phyloP scores from a whole-genome alignment of 2,888 invertebrate species.

The Meta bourneti region DNA sequence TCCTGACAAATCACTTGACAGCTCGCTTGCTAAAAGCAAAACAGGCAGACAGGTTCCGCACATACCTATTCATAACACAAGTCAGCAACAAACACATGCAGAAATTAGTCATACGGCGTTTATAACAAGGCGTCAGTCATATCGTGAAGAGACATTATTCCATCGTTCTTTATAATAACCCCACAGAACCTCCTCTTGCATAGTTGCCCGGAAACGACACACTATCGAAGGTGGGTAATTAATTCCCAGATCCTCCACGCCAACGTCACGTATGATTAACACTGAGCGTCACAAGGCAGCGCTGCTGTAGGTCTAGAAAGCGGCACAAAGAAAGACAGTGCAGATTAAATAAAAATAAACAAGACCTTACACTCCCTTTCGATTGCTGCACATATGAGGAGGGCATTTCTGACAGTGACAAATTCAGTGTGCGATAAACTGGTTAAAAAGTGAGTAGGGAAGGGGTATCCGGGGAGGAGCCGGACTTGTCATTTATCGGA shows the following conservation, averaged over 20 bases:
- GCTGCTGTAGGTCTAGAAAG: slow-evolving; percentile 43
- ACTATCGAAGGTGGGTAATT: slow-evolving; percentile 11
- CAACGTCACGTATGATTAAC: slow-evolving; percentile 31
- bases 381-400: slow-evolving; percentile 19
- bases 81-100: no score
- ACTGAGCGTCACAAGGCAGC: background rate
- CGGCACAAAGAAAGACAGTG: slow-evolving; percentile 4
- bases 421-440: slow-evolving; percentile 48
- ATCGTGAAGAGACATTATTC: slow-evolving; percentile 2
- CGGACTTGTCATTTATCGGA: background rate
- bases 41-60: no score
- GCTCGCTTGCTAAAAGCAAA: no score
- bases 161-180: background rate
- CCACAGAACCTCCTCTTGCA: no score
- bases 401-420: slow-evolving; percentile 52
- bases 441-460: slow-evolving; percentile 15
- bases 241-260: background rate
- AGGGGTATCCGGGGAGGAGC: background rate
- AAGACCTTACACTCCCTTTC: slow-evolving; percentile 22
- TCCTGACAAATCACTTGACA: no score
- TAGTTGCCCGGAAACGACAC: background rate
- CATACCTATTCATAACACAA: no score
- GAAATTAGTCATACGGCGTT: slow-evolving; percentile 20
- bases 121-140: slow-evolving; percentile 2
- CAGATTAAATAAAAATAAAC: slow-evolving; percentile 15